Conservation (phyloP, 2,888 invertebrate species). For the Alitta virens region DNA sequence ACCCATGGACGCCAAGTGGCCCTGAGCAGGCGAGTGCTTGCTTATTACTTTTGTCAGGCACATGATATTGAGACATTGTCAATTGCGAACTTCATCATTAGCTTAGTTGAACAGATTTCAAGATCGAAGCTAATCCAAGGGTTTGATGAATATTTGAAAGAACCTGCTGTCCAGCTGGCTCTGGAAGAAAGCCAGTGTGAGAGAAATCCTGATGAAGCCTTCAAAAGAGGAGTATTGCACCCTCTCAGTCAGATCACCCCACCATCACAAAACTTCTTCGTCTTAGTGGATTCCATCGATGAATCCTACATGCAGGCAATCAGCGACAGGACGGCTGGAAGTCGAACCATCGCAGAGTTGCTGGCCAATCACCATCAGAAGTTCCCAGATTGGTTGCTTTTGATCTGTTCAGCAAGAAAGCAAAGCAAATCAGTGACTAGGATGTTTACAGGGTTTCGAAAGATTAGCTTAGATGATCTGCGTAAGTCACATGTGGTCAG, state of each 20-base stretch:
- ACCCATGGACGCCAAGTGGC: conserved; percentile 59
- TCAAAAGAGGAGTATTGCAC: conserved; percentile 82
- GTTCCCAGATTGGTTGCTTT: conserved; percentile 87
- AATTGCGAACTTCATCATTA: conserved; percentile 75
- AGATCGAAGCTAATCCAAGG: conserved; percentile 42
- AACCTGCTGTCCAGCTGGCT: conserved; percentile 79
- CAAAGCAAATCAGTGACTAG: conserved; percentile 75
- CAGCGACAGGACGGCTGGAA: conserved; percentile 31
- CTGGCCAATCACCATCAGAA: conserved; percentile 85
- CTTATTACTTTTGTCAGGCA: conserved; percentile 76
- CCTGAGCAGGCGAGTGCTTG: conserved; percentile 76
- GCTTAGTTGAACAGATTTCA: conserved; percentile 67
- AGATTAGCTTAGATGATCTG: conserved; percentile 85
- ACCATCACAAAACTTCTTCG: conserved; percentile 75
- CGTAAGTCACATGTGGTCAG: conserved; percentile 78
- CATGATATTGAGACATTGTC: conserved; percentile 67
- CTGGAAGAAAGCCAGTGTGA: conserved; percentile 77
- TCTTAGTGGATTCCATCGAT: conserved; percentile 90
- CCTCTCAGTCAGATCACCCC: conserved; percentile 83
- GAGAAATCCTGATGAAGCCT: conserved; percentile 84
- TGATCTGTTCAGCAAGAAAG: conserved; percentile 79
- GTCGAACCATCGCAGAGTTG: conserved; percentile 64
- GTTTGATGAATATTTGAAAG: conserved; percentile 59
- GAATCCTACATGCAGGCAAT: conserved; percentile 62
- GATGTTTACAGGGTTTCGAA: conserved; percentile 77